Evolutionary conservation across 2,888 invertebrate species (phyloP).

Genomic region (Ochropacha duplaris): DNA sequence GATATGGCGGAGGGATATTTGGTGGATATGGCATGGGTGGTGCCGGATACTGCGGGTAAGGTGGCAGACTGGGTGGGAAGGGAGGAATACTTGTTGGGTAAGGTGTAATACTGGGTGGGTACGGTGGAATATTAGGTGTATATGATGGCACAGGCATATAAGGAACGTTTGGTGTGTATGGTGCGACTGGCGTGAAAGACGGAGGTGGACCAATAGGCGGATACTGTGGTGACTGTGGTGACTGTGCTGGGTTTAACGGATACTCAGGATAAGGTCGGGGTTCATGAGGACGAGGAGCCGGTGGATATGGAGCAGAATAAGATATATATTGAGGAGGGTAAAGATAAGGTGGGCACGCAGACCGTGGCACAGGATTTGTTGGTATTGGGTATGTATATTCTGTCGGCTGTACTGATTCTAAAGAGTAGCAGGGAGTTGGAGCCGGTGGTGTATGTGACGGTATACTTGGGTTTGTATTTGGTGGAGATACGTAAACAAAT

Average conservation of each 20-base stretch:
- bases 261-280: not conserved
- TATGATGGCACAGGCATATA: constrained; percentile 11
- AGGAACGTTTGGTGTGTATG: constrained; percentile 10
- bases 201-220: constrained; percentile 8
- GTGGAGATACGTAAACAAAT: constrained; percentile 48
- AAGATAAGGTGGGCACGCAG: constrained; percentile 20
- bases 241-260: constrained; percentile 14
- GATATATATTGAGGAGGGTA: constrained; percentile 7
- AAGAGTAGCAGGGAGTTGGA: constrained; percentile 18
- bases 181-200: not conserved
- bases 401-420: constrained; percentile 24
- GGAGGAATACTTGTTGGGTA: not conserved
- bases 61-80: not conserved
- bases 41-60: constrained; percentile 5
- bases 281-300: not conserved
- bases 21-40: constrained; percentile 16
- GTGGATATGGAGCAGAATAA: constrained; percentile 1
- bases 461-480: constrained; percentile 34
- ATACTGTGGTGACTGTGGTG: constrained; percentile 10
- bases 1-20: constrained; percentile 13
- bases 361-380: constrained; percentile 25
- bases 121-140: constrained; percentile 11
- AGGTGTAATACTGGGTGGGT: constrained; percentile 5
- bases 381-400: constrained; percentile 30
- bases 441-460: constrained; percentile 30